Evolutionary conservation across 2,888 invertebrate species (phyloP), one percentile per base, ranked within the genome.

Genomic region (Latrodectus hesperus): DNA sequence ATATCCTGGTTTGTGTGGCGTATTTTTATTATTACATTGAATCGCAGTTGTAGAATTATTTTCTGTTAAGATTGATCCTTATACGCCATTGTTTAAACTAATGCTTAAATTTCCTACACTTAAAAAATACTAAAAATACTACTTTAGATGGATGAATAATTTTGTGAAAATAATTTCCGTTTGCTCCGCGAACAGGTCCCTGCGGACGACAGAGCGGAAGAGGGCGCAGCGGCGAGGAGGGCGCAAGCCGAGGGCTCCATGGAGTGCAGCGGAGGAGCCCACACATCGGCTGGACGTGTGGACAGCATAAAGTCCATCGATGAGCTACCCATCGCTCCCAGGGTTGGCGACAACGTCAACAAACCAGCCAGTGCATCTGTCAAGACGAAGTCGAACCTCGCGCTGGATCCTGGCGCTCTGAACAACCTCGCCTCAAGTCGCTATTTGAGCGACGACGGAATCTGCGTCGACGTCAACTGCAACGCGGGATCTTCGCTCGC

Each of bases 241-340:
- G 11, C 49, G n/a, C 71, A 76, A 38, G 81, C 49, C 11, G 81
- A 81, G 17, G 76, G 81, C 16, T 38, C 52, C 26, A 65, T 85
- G 8, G 55, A 49, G 0, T 60, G 76, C 10, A 60, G 83, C 3
- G 51, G 38, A 14, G 51, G 38, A 14, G 14, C 67, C 6, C 65
- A 51, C 26, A 82, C 70, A 16, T 22, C 73, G 16, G 60, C 70
- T 3, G 55, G 52, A 12, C 75, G 88, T 14, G 64, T 70, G 67
- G 71, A 75, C 68, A 85, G 85, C 26, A 79, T 83, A 26, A 82
- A 85, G 53, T 86, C 86, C 16, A 72, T 89, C 12, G 89, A 89
- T 22, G 87, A 86, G n/a, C 68, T 89, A 9, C 88, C 89, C 11
- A 52, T 81, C 26, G 89, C 80, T 9, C 88, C 84, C 5, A 17